phyloP scores from a whole-genome alignment of 2,888 invertebrate species.

The Drosophila ezoana region DNA sequence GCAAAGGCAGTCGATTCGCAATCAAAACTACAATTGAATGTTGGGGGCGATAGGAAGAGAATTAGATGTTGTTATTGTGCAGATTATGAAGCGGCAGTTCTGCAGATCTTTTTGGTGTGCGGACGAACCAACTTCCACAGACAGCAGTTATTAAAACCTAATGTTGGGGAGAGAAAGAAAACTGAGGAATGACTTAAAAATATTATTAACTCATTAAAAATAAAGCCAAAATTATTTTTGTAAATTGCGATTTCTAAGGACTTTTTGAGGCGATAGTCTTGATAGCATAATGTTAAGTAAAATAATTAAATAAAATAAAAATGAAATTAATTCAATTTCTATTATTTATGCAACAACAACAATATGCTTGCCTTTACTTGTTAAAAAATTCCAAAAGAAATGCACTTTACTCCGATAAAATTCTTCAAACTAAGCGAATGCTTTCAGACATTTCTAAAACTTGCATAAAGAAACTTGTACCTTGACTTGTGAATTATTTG shows the following conservation, averaged over 20 bases:
- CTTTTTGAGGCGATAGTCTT: no score
- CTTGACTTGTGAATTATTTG: conserved; percentile 51
- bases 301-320: no score
- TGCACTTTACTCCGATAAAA: background rate
- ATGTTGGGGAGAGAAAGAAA: no score
- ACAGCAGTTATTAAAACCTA: background rate
- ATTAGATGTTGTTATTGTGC: background rate
- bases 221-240: no score
- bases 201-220: no score
- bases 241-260: no score
- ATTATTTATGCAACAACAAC: background rate
- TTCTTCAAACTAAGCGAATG: conserved; percentile 17
- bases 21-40: conserved; percentile 58
- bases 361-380: conserved; percentile 1
- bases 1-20: conserved; percentile 30
- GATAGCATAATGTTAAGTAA: no score
- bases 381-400: background rate
- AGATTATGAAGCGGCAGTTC: background rate
- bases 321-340: background rate
- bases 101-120: conserved; percentile 1
- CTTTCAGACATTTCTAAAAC: conserved; percentile 30
- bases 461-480: conserved; percentile 40
- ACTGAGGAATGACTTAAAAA: no score
- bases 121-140: background rate
- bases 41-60: conserved; percentile 20